Conservation (phyloP, 1,140 invertebrate species). For the Temnothorax longispinosus region DNA sequence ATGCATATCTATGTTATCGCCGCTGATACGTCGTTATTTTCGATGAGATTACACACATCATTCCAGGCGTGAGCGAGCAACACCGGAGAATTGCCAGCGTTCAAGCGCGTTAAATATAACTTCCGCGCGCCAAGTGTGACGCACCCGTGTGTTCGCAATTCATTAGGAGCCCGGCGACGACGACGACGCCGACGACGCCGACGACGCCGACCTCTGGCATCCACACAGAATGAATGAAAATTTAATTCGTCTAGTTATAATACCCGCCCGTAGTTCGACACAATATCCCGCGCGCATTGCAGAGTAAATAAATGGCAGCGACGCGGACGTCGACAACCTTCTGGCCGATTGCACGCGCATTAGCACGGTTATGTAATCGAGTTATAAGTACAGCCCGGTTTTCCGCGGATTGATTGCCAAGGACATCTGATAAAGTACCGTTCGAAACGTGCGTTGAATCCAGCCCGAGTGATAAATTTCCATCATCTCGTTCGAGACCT, state of each 20-base stretch:
- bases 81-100: conserved; percentile 1
- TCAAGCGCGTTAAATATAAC: conserved; percentile 51
- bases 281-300: not conserved
- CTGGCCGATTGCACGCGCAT: not conserved
- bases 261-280: not conserved
- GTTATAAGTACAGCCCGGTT: conserved; percentile 32
- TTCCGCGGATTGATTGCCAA: conserved; percentile 50
- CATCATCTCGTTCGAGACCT: not conserved
- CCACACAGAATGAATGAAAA: conserved; percentile 30
- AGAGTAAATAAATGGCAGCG: conserved; percentile 27
- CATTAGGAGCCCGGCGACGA: conserved; percentile 20
- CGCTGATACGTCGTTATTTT: conserved; percentile 25
- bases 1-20: not conserved
- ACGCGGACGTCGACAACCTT: not conserved
- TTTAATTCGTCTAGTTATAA: conserved; percentile 22
- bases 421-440: conserved; percentile 40
- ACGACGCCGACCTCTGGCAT: conserved; percentile 28
- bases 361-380: conserved; percentile 44
- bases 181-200: too few relatives aligned
- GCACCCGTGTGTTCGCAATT: conserved; percentile 41
- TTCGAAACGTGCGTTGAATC: not conserved
- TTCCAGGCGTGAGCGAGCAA: conserved; percentile 14
- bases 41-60: conserved; percentile 12
- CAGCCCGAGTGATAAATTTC: not conserved
- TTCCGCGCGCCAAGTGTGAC: conserved; percentile 46